Percentiles rank a stretch among this genome's conserved stretches.
phyloP scores from a whole-genome alignment of 2,113 vertebrate species.

The Chloropsis hardwickii region DNA sequence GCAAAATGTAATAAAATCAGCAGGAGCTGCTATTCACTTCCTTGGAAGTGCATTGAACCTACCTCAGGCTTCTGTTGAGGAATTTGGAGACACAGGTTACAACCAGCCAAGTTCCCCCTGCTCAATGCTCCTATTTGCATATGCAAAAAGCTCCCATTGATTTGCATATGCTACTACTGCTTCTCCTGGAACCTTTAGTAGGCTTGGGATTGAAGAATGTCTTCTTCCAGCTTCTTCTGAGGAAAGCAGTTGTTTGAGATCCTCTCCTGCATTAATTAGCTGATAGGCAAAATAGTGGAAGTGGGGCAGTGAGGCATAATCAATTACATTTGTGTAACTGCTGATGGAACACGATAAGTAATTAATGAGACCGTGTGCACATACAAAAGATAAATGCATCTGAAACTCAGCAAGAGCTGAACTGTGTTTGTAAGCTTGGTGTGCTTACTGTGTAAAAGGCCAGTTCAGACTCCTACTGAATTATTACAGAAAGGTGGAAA shows the following conservation, averaged over 20 bases:
- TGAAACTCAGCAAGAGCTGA: background rate
- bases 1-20: background rate
- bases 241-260: background rate
- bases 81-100: background rate
- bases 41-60: background rate
- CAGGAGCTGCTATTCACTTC: background rate
- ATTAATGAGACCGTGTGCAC: conserved; percentile 15
- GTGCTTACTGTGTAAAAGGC: conserved; percentile 22
- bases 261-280: conserved; percentile 3
- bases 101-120: background rate
- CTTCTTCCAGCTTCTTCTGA: conserved; percentile 2
- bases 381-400: background rate
- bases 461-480: background rate
- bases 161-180: background rate
- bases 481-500: background rate
- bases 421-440: background rate
- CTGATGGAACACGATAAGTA: conserved; percentile 27
- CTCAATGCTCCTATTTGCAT: background rate
- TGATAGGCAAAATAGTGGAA: conserved; percentile 32
- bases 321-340: background rate
- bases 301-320: background rate
- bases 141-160: background rate
- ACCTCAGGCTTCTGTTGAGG: background rate
- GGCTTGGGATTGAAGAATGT: background rate
- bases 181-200: background rate